phyloP scores from a whole-genome alignment of 2,797 vertebrate species.

The Xerus rutilus region DNA sequence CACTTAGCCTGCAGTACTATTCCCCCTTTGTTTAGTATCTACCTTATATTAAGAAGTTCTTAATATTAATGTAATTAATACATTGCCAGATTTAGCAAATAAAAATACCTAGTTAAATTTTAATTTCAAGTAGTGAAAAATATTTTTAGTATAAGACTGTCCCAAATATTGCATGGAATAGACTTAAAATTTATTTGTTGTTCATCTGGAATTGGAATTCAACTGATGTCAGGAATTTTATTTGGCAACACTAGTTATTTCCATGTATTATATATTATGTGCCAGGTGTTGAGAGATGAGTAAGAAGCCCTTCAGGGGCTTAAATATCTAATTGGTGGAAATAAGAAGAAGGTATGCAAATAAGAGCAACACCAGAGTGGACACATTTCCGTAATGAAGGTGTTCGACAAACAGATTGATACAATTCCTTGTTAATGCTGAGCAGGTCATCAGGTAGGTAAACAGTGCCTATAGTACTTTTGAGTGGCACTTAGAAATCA shows the following conservation, averaged over 20 bases:
- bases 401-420: not conserved
- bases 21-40: not conserved
- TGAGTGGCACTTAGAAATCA: not conserved
- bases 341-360: not conserved
- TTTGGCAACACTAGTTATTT: constrained; percentile 17
- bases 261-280: not conserved
- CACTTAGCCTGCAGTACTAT: not conserved
- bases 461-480: not conserved
- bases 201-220: constrained; percentile 38
- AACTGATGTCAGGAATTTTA: constrained; percentile 1
- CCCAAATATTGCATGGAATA: not conserved
- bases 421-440: not conserved
- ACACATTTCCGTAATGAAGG: not conserved
- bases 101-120: constrained; percentile 45
- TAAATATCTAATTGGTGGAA: not conserved
- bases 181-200: constrained; percentile 28
- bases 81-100: constrained; percentile 16
- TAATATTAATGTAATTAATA: not conserved
- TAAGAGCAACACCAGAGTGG: not conserved
- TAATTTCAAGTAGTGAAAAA: constrained; percentile 39
- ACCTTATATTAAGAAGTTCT: not conserved
- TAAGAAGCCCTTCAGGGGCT: not conserved
- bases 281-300: not conserved
- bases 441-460: not conserved
- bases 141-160: not conserved